A percentile compares a stretch with the other conserved stretches of the same genome.
Evolutionary conservation across 2,797 vertebrate genomes (phyloP).

Genomic region (Triplophysa yarkandensis): DNA sequence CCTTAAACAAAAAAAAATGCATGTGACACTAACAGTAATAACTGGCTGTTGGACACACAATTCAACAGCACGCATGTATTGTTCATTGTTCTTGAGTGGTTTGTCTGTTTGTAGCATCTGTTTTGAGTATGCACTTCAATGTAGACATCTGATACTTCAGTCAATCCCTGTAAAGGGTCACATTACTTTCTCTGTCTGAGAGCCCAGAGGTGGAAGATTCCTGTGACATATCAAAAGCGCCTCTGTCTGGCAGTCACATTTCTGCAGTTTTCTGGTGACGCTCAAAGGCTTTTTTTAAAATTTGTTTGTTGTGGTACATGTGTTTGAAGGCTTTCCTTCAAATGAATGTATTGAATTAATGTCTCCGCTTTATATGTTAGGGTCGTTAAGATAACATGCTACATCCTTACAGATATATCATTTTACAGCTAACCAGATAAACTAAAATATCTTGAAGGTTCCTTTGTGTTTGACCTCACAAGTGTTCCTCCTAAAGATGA

Average conservation of each 20-base stretch:
- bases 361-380: not conserved
- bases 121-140: conserved; percentile 25
- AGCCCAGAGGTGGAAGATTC: conserved; percentile 49
- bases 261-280: conserved; percentile 28
- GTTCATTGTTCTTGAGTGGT: conserved; percentile 38
- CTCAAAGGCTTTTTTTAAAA: conserved; percentile 26
- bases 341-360: not conserved
- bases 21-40: conserved; percentile 60
- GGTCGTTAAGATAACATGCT: not conserved
- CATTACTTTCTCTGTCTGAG: conserved; percentile 49
- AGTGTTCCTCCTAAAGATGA: not conserved
- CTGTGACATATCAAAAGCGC: conserved; percentile 37
- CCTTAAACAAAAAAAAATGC: conserved; percentile 57
- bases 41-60: conserved; percentile 33
- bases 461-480: not conserved
- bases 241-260: conserved; percentile 41
- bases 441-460: not conserved
- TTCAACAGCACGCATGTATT: conserved; percentile 46
- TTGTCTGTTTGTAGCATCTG: conserved; percentile 36
- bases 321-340: conserved; percentile 41
- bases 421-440: not conserved
- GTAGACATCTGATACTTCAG: conserved; percentile 32
- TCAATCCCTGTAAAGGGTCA: conserved; percentile 43
- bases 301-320: conserved; percentile 57
- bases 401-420: not conserved